These are phyloP conservation scores for Lycaon pictus DNA, from an alignment of 2,113 vertebrate genomes.

Conservation along the genomic window DNA sequence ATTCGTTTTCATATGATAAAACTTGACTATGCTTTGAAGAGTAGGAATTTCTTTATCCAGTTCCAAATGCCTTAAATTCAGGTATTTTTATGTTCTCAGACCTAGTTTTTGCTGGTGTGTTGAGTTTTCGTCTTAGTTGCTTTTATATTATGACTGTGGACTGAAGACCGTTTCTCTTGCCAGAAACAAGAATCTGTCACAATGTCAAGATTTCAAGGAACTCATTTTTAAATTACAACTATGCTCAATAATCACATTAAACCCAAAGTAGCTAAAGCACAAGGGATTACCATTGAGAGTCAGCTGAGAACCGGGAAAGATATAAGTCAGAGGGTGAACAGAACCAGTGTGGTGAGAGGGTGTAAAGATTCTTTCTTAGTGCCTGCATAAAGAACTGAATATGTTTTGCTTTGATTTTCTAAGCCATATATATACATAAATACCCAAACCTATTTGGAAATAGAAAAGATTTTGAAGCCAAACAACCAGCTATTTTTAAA, in stretches of 20 bases:
- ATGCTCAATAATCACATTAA: background rate
- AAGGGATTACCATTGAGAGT: background rate
- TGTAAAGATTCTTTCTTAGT: background rate
- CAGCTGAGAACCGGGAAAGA: background rate
- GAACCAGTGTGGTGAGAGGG: background rate
- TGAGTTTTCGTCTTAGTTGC: conserved; percentile 7
- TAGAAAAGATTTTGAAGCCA: background rate
- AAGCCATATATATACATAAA: background rate
- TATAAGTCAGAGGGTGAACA: background rate
- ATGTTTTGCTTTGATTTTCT: conserved; percentile 11
- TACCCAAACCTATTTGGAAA: background rate
- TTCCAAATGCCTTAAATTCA: conserved; percentile 8
- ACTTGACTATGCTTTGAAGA: background rate
- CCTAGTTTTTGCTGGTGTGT: background rate
- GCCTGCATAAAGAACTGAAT: background rate
- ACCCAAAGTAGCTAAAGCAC: background rate
- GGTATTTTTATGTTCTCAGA: conserved; percentile 1
- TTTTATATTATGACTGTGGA: background rate
- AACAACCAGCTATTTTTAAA: background rate
- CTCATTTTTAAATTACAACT: conserved; percentile 24
- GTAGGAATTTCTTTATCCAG: background rate
- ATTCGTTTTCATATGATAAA: conserved; percentile 43
- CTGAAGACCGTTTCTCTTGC: background rate
- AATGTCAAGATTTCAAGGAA: conserved; percentile 54
- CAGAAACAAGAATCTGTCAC: conserved; percentile 15